Base-by-base conservation (phyloP, 2,888 invertebrate genomes). In the Chalcis sispes region DNA sequence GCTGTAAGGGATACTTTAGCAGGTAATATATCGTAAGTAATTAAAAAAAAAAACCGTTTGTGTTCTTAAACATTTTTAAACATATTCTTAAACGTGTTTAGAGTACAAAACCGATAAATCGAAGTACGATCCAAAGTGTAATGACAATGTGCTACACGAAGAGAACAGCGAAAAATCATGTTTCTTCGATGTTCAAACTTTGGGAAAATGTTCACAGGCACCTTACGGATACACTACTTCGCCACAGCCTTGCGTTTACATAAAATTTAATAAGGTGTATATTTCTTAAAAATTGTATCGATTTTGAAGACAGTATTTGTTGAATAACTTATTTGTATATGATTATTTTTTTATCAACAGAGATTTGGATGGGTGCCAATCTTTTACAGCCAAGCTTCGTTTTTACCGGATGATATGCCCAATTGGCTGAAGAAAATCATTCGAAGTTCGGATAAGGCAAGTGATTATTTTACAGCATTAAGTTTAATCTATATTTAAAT, bases 331-430 rank as follows among this genome's bases (percentile, higher is more conserved):
- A 36, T 36, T 36, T 52, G 40, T n/a, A 36, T 25, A 25, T 18
- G 5, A 0, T 18, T 48, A 27, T n/a, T n/a, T n/a, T n/a, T 71
- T 71, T 10, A 29, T 62, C 36, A 4, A 7, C 36, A 88, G 85
- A 86, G 84, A 77, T 84, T 86, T 69, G 81, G 83, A 36, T 87
- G 86, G 87, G 18, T 80, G 23, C 88, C 88, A 2, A 67, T 81
- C 23, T 81, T 79, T 70, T 88, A 86, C 61, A 82, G 82, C 65
- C 80, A 79, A 62, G 81, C 82, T 1, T 85, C 85, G 0, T 61
- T 69, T 13, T 72, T 88, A 15, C 87, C 87, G 1, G 42, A 79
- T 23, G 66, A 67, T 18, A 86, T 88, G 84, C 87, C 88, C 0
- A 27, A 62, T 2, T 77, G 77, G 64, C 67, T 88, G 54, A 80